Conservation (phyloP, 1,140 invertebrate species). For the Cydia fagiglandana region DNA sequence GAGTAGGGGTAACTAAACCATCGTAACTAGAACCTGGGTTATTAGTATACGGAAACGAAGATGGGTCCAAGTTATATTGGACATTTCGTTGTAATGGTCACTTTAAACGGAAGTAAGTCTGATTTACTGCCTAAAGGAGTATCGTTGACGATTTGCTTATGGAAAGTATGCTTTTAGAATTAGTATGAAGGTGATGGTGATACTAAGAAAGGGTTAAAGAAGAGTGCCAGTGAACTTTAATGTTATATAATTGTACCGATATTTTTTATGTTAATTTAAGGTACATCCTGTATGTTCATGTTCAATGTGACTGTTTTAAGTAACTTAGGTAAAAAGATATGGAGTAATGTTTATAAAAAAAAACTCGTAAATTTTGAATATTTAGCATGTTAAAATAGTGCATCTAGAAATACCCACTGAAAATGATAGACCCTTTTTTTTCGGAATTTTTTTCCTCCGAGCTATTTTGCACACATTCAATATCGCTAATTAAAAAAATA, state of each 20-base stretch:
- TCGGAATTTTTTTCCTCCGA: background rate
- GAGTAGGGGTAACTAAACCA: constrained; percentile 39
- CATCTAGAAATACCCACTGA: background rate
- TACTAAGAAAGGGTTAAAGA: background rate
- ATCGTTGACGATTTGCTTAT: constrained; percentile 24
- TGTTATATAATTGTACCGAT: no score
- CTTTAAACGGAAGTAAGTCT: constrained; percentile 48
- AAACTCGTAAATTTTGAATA: no score
- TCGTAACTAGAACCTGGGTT: constrained; percentile 34
- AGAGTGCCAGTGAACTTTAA: no score
- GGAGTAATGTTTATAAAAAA: no score
- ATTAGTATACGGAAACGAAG: background rate
- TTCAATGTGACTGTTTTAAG: no score
- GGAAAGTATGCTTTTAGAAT: constrained; percentile 28
- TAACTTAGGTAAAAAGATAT: no score
- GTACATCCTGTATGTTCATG: no score
- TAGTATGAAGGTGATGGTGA: constrained; percentile 6
- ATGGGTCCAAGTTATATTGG: constrained; percentile 38
- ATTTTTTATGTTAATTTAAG: no score
- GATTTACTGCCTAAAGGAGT: constrained; percentile 51
- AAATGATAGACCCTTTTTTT: background rate
- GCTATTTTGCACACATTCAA: background rate
- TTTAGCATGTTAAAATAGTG: no score
- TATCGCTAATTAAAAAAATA: constrained; percentile 37
- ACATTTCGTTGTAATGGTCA: constrained; percentile 37